A percentile compares a stretch with the other conserved stretches of the same genome.
Evolutionary conservation across 23 tunicate species (phyloP).

Genomic region (Pegea sp.): DNA sequence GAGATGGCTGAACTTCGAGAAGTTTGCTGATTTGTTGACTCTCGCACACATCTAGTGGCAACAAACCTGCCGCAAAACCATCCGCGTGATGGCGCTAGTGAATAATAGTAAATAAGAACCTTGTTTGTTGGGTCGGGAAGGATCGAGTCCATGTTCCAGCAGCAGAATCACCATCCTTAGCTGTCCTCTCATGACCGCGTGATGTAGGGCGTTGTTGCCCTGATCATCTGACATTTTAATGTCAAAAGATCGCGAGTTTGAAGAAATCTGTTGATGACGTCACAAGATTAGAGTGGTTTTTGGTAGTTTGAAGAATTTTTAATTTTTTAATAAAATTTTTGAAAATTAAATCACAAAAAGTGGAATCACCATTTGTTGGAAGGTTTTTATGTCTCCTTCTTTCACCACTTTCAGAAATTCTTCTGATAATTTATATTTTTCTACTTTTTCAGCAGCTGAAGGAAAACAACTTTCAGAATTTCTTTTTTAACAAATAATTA

Average conservation of each 20-base stretch:
- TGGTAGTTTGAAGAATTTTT: background rate
- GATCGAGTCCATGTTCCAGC: slow-evolving; percentile 51
- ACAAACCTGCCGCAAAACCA: slow-evolving; percentile 6
- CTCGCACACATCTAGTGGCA: slow-evolving; percentile 30
- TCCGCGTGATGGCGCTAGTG: background rate
- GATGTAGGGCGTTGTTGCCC: slow-evolving; percentile 73
- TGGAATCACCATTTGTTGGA: slow-evolving; percentile 24
- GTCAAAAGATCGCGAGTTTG: background rate
- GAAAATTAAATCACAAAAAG: background rate
- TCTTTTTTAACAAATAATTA: background rate
- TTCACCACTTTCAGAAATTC: slow-evolving; percentile 31
- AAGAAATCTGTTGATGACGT: too few species aligned
- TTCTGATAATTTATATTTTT: slow-evolving; percentile 13
- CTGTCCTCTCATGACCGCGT: slow-evolving; percentile 64
- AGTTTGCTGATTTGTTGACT: slow-evolving; percentile 38
- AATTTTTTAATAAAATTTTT: background rate
- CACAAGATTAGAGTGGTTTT: too few species aligned
- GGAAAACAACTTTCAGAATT: background rate
- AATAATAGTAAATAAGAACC: slow-evolving; percentile 6
- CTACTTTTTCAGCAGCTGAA: slow-evolving; percentile 69
- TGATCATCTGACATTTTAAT: slow-evolving; percentile 23
- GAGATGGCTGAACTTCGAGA: slow-evolving; percentile 42
- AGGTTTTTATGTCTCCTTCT: slow-evolving; percentile 28
- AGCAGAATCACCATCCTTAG: slow-evolving; percentile 28
- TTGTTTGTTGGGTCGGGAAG: slow-evolving; percentile 34